A percentile compares a stretch with the other conserved stretches of the same genome.
Conservation (phyloP, 2,888 invertebrate genomes). For the Torymus auratus region DNA sequence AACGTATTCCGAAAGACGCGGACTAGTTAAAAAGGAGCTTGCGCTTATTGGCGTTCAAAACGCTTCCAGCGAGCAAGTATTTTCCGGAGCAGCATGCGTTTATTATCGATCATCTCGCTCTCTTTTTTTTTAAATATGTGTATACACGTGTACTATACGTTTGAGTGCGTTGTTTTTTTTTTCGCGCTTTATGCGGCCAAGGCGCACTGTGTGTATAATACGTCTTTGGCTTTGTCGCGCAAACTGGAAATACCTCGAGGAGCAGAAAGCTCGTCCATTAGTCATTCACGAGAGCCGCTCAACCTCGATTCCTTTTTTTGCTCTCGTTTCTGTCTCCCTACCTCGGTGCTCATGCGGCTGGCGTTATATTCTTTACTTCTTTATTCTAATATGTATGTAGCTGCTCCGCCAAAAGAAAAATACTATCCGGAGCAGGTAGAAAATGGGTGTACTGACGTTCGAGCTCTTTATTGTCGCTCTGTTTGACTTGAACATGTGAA, state of each 20-base stretch:
- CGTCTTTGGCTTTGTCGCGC: conserved; percentile 34
- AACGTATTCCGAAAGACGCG: too few species aligned
- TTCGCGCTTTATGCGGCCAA: neutral
- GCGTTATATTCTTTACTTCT: conserved; percentile 9
- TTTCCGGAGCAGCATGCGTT: neutral
- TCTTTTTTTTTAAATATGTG: too few species aligned
- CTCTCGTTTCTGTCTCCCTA: conserved; percentile 30
- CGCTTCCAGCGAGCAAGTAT: conserved; percentile 11
- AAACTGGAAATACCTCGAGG: conserved; percentile 49
- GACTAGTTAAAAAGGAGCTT: neutral
- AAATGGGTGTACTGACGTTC: too few species aligned
- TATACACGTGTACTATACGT: too few species aligned
- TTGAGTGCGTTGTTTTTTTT: neutral
- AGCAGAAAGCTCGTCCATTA: conserved; percentile 51
- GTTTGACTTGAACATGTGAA: too few species aligned
- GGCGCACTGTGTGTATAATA: neutral
- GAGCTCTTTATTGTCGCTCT: too few species aligned
- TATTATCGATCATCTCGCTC: too few species aligned
- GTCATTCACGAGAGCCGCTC: conserved; percentile 48
- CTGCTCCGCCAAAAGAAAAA: conserved; percentile 10
- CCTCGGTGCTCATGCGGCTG: conserved; percentile 50
- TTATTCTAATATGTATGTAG: conserved; percentile 23
- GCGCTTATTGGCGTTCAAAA: conserved; percentile 25
- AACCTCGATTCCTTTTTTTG: conserved; percentile 39
- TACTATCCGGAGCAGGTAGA: neutral